Percentiles rank a stretch among this genome's conserved stretches.
Conservation (phyloP, 2,113 vertebrate genomes). For the Nicator chloris region DNA sequence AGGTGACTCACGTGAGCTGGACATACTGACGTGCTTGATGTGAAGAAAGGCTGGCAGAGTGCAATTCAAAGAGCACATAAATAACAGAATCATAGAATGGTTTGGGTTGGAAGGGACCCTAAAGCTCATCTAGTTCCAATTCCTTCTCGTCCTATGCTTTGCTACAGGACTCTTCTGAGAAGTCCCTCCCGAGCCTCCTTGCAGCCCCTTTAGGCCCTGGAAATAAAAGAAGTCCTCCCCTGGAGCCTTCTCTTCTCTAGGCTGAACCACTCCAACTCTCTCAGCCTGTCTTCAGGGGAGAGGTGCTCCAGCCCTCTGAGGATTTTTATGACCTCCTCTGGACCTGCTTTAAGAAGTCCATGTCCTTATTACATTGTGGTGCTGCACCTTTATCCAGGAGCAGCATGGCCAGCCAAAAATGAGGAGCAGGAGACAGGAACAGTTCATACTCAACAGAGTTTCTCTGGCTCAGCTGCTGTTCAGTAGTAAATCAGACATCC, state of each 20-base stretch:
- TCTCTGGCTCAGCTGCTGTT: neutral
- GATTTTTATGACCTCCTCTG: neutral
- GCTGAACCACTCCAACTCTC: neutral
- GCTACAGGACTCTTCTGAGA: neutral
- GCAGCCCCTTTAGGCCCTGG: neutral
- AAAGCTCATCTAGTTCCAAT: neutral
- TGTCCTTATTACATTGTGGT: neutral
- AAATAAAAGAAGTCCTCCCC: neutral
- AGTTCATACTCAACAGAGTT: neutral
- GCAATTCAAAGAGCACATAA: neutral
- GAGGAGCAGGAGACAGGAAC: neutral
- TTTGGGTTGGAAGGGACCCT: neutral
- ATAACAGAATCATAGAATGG: neutral
- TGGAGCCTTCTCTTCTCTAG: neutral
- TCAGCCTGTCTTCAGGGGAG: neutral
- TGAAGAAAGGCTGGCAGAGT: neutral
- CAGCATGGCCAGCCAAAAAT: neutral
- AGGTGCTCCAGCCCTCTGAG: neutral
- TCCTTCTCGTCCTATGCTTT: neutral
- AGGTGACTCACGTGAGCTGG: neutral
- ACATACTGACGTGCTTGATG: rapidly evolving
- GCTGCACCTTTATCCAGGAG: neutral
- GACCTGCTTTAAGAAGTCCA: neutral
- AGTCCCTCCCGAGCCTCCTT: neutral
- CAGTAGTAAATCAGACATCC: neutral